Conservation (phyloP, 2,113 vertebrate genomes). For the Chaenocephalus aceratus region DNA sequence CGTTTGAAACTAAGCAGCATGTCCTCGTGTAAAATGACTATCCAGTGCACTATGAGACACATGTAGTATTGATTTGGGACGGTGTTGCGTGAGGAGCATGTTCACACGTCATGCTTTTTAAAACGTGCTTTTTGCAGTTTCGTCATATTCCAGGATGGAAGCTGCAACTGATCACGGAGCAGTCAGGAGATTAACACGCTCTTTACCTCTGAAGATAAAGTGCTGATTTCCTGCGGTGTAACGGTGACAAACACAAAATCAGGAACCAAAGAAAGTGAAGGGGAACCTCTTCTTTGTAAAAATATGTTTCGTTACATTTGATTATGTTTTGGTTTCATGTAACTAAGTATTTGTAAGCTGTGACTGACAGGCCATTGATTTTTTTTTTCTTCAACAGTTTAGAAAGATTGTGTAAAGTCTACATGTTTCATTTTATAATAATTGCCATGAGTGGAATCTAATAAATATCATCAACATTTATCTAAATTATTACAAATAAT, state of each 20-base stretch:
- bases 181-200: not conserved
- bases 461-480: not conserved
- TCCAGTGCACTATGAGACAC: not conserved
- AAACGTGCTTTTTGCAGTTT: not conserved
- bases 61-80: not conserved
- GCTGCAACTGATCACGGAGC: not conserved
- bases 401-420: too few relatives aligned
- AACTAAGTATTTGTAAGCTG: too few relatives aligned
- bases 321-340: too few relatives aligned
- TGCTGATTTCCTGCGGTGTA: not conserved
- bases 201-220: not conserved
- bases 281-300: too few relatives aligned
- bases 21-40: not conserved
- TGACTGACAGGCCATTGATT: too few relatives aligned
- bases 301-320: too few relatives aligned
- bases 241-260: not conserved
- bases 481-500: not conserved
- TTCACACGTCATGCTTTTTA: not conserved
- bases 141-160: not conserved
- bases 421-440: too few relatives aligned
- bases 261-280: not conserved
- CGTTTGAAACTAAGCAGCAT: not conserved
- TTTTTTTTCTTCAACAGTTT: too few relatives aligned
- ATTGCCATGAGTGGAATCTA: too few relatives aligned
- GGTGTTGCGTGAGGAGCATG: not conserved